phyloP scores from a whole-genome alignment of 1,140 invertebrate species.

The Nephotettix cincticeps region DNA sequence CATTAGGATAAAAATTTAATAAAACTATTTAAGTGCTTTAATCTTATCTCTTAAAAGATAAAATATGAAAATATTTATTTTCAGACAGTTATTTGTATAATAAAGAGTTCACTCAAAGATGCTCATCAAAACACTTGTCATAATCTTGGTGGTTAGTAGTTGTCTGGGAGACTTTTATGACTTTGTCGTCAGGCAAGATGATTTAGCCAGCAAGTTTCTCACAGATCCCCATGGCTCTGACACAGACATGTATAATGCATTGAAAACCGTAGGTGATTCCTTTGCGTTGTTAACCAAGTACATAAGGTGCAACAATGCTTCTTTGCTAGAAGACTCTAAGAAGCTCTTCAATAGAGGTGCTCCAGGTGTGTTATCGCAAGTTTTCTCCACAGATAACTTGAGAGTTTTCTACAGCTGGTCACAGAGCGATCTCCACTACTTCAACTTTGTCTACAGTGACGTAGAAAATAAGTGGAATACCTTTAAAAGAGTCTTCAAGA shows the following conservation, averaged over 20 bases:
- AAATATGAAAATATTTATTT: too few species aligned
- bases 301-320: background rate
- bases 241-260: background rate
- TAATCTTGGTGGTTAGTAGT: background rate
- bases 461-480: background rate
- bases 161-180: background rate
- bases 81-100: too few species aligned
- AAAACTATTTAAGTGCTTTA: too few species aligned
- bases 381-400: background rate
- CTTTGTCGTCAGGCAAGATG: background rate
- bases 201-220: background rate
- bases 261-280: background rate
- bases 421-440: background rate
- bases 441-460: background rate
- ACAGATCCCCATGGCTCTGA: constrained; percentile 1
- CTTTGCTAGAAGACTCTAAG: background rate
- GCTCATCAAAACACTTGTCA: background rate
- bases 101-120: too few species aligned
- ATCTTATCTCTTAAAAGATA: too few species aligned
- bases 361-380: background rate
- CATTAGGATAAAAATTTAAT: too few species aligned
- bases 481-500: constrained; percentile 7
- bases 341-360: background rate
- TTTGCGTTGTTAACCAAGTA: background rate
- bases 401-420: background rate